phyloP scores from a whole-genome alignment of 1,140 invertebrate genomes.

The Reticulitermes speratus region DNA sequence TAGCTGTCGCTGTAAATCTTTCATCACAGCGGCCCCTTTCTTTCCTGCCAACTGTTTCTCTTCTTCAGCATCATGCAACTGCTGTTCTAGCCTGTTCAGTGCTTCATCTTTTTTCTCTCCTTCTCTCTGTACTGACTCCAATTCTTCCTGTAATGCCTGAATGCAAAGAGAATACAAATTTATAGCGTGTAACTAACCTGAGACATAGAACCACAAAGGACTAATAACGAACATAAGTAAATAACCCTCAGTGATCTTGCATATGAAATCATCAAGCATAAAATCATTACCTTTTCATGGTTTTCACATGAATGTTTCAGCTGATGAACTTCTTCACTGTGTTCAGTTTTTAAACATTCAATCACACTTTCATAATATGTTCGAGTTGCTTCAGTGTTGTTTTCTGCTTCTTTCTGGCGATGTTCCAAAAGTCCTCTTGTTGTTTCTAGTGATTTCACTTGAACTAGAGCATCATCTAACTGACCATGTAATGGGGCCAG shows the following conservation, averaged over 20 bases:
- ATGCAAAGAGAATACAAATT: too few species aligned
- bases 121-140: neutral
- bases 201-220: too few species aligned
- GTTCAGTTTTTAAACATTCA: neutral
- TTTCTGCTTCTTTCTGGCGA: neutral
- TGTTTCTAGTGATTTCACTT: neutral
- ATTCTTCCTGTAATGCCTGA: neutral
- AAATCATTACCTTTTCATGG: neutral
- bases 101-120: neutral
- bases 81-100: neutral
- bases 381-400: neutral
- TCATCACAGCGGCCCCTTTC: neutral
- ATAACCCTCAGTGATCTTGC: too few species aligned
- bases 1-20: neutral
- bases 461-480: slow-evolving; percentile 3
- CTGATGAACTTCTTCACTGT: neutral
- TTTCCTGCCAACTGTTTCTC: neutral
- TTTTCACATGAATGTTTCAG: neutral
- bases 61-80: neutral
- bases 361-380: neutral
- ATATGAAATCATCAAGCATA: too few species aligned
- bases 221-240: too few species aligned
- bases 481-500: neutral
- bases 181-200: too few species aligned
- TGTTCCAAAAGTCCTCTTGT: neutral